phyloP scores from a whole-genome alignment of 2,113 vertebrate genomes.

The Mus spicilegus region DNA sequence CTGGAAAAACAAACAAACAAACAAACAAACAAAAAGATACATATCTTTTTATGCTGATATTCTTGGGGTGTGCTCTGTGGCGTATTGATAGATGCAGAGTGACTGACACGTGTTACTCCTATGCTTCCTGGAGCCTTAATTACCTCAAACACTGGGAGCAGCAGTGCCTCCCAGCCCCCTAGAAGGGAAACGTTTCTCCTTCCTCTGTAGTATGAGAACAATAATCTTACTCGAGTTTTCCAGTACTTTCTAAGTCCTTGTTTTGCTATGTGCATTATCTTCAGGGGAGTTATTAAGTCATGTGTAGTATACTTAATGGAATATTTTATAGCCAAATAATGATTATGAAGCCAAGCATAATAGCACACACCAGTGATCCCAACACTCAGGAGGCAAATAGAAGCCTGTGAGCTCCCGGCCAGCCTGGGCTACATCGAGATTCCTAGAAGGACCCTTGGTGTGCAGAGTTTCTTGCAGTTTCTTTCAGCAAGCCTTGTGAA shows the following conservation, averaged over 20 bases:
- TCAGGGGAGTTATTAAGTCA: background rate
- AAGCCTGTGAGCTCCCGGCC: background rate
- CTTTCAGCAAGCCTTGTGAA: background rate
- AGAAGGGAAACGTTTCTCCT: background rate
- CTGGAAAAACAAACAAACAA: no score
- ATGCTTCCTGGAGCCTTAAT: background rate
- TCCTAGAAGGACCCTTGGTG: background rate
- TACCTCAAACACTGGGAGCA: background rate
- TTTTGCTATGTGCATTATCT: background rate
- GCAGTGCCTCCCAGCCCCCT: fast-evolving
- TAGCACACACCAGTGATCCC: background rate
- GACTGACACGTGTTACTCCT: background rate
- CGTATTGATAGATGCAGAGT: background rate
- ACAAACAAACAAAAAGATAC: background rate
- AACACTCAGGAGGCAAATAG: background rate
- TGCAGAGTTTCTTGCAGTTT: background rate
- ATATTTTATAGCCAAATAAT: background rate
- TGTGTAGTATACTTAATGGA: background rate
- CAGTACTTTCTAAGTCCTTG: background rate
- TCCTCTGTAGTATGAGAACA: background rate
- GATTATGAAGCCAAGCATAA: background rate
- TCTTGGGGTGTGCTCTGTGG: background rate
- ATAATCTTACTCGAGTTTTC: background rate
- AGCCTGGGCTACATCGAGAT: background rate
- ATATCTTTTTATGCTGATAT: background rate